Base-by-base conservation (phyloP, 2,113 vertebrate species). In the Mellivora capensis region DNA sequence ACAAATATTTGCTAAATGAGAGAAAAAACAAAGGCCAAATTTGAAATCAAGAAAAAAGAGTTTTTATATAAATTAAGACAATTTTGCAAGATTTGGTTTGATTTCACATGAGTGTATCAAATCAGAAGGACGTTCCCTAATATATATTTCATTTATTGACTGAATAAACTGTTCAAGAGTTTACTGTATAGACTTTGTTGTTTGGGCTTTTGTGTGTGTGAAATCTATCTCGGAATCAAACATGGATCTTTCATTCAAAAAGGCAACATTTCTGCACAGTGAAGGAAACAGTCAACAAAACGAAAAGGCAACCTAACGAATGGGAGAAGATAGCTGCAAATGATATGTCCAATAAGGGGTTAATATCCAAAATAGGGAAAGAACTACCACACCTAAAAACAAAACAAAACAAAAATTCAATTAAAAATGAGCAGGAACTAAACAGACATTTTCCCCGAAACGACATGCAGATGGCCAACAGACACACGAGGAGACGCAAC, bases 21-120 rank as follows among this genome's bases (percentile, higher is more conserved):
- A 85, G 91, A 91, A 59, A 79, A 79, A 44, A n/a, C 6, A 57
- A 57, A 64, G 54, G 39, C 76, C 25, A 81, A 95, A 90, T 84
- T 6, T 96, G 49, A 97, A 84, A 95, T 88, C 39, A 95, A 77
- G 44, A 82, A 96, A 95, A 23, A 74, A 82, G 87, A 87, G 4
- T 54, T 93, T 81, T 82, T 92, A 17, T 61, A 44, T 21, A 74
- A 86, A 74, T 9, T 80, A 64, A 96, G 25, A 54, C 17, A 64
- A 25, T 95, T 91, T 39, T 77, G 39, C n/a, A 94, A 91, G 93
- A 31, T 39, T 44, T 6, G 90, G n/a, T 59, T 82, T 7, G 54
- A 47, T 87, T 88, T 52, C 1, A 76, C 44, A 18, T 52, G 14
- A 83, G 25, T 71, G 15, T 59, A 94, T 87, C 52, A 84, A 87